Evolutionary conservation across 2,113 vertebrate species (phyloP).

Genomic region (Dipodomys spectabilis): DNA sequence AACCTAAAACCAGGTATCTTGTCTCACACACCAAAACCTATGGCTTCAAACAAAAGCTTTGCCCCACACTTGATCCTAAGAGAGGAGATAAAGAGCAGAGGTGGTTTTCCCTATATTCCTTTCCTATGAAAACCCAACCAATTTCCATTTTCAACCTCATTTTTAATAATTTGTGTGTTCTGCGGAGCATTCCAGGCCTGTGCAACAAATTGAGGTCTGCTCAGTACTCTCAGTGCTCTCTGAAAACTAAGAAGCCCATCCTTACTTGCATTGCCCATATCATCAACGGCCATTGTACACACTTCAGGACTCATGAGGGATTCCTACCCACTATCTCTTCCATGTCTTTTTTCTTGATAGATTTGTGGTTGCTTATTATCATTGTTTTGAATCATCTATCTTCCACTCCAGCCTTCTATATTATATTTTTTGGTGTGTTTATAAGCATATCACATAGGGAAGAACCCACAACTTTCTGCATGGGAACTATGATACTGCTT

Average conservation of each 20-base stretch:
- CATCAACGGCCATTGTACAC: not conserved
- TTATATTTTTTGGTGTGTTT: constrained; percentile 35
- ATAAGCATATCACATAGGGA: not conserved
- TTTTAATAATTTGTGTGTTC: not conserved
- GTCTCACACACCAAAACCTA: not conserved
- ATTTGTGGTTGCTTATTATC: not conserved
- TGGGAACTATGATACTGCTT: not conserved
- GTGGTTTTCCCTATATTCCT: not conserved
- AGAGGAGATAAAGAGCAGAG: constrained; percentile 17
- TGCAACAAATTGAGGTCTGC: not conserved
- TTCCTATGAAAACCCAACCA: constrained; percentile 25
- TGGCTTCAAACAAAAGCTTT: not conserved
- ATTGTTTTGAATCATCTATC: not conserved
- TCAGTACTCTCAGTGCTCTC: not conserved
- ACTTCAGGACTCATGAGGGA: not conserved
- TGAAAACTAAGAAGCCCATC: not conserved
- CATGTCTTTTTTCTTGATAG: not conserved
- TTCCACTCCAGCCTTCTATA: not conserved
- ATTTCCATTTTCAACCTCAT: not conserved
- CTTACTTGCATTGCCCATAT: not conserved
- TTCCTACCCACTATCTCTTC: not conserved
- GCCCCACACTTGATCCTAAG: not conserved
- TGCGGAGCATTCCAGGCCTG: not conserved
- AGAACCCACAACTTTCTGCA: not conserved
- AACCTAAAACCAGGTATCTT: not conserved